Conservation (phyloP, 2,113 vertebrate species). For the Erpornis zantholeuca region DNA sequence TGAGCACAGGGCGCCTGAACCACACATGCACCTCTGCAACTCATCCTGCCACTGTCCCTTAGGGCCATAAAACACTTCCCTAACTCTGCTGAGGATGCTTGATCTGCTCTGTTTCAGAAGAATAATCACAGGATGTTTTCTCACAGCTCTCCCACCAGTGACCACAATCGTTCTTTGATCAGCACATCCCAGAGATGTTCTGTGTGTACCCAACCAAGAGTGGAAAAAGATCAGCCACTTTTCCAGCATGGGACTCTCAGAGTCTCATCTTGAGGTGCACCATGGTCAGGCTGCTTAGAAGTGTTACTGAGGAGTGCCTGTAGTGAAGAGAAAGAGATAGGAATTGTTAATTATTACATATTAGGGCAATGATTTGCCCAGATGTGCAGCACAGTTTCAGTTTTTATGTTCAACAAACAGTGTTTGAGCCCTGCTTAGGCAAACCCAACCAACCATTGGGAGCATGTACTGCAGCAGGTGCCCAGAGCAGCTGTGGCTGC, state of each 20-base stretch:
- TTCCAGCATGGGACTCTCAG: background rate
- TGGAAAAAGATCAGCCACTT: background rate
- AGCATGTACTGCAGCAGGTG: background rate
- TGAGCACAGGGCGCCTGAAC: background rate
- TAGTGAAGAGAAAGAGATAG: background rate
- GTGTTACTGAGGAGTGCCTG: background rate
- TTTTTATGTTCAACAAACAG: background rate
- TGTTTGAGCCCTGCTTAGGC: background rate
- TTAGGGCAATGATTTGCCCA: background rate
- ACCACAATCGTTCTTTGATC: accelerated
- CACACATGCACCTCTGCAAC: background rate
- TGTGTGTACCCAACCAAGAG: background rate
- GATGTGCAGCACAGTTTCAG: background rate
- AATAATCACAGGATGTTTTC: background rate
- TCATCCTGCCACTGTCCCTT: background rate
- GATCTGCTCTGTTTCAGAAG: background rate
- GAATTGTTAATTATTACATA: background rate
- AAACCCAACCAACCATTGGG: background rate
- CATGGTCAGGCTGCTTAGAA: background rate
- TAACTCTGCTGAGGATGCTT: background rate
- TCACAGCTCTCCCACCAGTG: background rate
- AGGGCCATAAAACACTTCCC: background rate
- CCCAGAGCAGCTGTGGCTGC: background rate
- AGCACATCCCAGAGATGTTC: background rate
- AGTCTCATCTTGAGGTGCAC: background rate